Evolutionary conservation across 2,113 vertebrate genomes (phyloP).

Genomic region (Haemorhous mexicanus): DNA sequence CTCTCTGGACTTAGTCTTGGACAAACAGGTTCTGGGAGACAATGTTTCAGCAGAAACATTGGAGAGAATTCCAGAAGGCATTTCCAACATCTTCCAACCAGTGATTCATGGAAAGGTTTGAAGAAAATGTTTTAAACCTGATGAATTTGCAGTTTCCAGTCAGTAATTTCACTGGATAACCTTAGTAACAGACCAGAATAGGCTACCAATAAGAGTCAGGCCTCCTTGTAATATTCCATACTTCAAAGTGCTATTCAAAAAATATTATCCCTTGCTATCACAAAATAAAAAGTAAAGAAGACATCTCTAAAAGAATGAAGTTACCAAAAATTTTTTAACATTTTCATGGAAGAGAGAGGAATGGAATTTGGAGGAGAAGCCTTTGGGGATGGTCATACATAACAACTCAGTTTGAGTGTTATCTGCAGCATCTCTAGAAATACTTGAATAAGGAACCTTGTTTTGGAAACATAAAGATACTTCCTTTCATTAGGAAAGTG

Average conservation of each 20-base stretch:
- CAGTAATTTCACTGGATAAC: background rate
- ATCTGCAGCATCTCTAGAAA: background rate
- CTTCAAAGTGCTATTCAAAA: background rate
- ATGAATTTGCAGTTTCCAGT: background rate
- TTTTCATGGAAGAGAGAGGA: background rate
- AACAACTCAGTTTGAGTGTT: background rate
- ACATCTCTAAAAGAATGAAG: accelerated
- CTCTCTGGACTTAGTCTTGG: background rate
- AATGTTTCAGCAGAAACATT: background rate
- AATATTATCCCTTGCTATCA: background rate
- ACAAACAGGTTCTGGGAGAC: background rate
- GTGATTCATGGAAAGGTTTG: background rate
- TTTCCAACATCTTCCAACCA: background rate
- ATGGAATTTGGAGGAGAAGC: background rate
- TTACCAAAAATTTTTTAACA: background rate
- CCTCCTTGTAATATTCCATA: background rate
- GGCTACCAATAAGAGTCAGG: accelerated
- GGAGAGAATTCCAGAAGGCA: background rate
- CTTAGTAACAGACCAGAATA: background rate
- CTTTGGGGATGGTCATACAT: background rate
- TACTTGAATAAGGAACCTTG: background rate
- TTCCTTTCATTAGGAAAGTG: background rate
- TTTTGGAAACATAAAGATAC: background rate
- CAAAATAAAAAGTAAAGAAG: background rate
- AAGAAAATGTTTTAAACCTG: background rate